A percentile compares a stretch with the other conserved stretches of the same genome.
Evolutionary conservation across 2,797 vertebrate genomes (phyloP).

Genomic region (Malurus splendens): DNA sequence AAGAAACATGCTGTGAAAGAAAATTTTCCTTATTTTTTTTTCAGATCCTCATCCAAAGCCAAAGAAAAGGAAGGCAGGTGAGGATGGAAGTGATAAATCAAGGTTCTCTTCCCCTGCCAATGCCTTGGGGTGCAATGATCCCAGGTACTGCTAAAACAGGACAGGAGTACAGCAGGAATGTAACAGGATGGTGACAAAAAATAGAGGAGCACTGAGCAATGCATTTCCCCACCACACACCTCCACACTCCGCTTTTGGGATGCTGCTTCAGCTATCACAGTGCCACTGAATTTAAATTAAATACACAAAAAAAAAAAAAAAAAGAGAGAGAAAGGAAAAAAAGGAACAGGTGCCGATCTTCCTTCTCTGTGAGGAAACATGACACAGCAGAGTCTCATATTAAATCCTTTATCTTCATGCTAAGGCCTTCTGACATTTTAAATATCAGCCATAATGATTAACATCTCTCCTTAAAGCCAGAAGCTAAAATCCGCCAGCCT

Average conservation of each 20-base stretch:
- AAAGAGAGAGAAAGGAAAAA: fast-evolving
- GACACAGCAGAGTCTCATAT: conserved; percentile 21
- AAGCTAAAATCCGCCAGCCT: conserved; percentile 52
- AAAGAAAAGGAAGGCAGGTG: neutral
- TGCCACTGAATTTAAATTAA: neutral
- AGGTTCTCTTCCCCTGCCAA: neutral
- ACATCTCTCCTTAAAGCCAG: conserved; percentile 60
- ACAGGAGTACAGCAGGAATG: neutral
- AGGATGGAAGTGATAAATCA: neutral
- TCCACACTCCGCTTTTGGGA: neutral
- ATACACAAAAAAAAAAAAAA: neutral
- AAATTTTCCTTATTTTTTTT: neutral
- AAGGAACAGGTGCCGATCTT: neutral
- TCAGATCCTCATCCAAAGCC: neutral
- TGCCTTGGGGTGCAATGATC: neutral
- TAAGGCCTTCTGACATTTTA: conserved; percentile 66
- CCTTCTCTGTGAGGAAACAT: conserved; percentile 1
- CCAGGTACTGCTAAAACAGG: neutral
- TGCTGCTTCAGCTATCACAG: neutral
- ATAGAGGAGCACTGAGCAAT: neutral
- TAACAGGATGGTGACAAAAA: neutral
- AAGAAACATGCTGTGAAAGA: neutral
- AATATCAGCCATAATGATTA: conserved; percentile 64
- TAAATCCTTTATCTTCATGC: conserved; percentile 44
- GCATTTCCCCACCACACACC: neutral